These are phyloP conservation scores for Rhadinocentrus ornatus DNA, from an alignment of 2,797 vertebrate genomes.

Conservation along the genomic window DNA sequence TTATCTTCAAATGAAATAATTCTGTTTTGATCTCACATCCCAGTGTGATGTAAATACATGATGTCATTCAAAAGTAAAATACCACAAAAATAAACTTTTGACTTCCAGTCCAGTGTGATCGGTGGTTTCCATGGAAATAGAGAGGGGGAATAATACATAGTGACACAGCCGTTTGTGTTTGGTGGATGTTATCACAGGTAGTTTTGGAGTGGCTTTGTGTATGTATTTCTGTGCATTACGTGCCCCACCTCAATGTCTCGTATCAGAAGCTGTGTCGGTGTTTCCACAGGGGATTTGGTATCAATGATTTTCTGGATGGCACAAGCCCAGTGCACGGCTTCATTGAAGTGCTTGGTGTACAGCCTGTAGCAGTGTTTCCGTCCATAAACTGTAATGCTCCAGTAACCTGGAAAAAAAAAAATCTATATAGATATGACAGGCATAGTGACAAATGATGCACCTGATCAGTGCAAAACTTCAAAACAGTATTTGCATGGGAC, in stretches of 20 bases:
- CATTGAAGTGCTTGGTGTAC: slow-evolving; percentile 92
- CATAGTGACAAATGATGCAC: slow-evolving; percentile 3
- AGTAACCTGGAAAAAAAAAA: slow-evolving; percentile 85
- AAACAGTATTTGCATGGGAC: slow-evolving; percentile 8
- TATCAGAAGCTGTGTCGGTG: slow-evolving; percentile 95
- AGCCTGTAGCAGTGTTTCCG: slow-evolving; percentile 93
- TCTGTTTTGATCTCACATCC: slow-evolving; percentile 30
- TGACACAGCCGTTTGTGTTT: slow-evolving; percentile 31
- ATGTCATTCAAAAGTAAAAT: slow-evolving; percentile 53
- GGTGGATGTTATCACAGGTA: slow-evolving; percentile 39
- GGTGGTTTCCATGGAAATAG: slow-evolving; percentile 58
- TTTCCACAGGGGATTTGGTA: slow-evolving; percentile 92
- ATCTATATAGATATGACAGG: neutral
- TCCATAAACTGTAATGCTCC: slow-evolving; percentile 94
- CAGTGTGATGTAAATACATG: slow-evolving; percentile 34
- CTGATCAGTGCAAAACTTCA: slow-evolving; percentile 23
- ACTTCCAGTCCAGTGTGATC: slow-evolving; percentile 43
- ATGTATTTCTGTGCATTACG: slow-evolving; percentile 7
- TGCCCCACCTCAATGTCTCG: slow-evolving; percentile 90
- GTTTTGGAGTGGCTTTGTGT: slow-evolving; percentile 22
- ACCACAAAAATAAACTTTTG: slow-evolving; percentile 65
- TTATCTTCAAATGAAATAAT: slow-evolving; percentile 22
- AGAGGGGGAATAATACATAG: slow-evolving; percentile 13
- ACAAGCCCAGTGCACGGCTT: slow-evolving; percentile 93
- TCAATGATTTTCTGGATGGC: slow-evolving; percentile 93